Evolutionary conservation across 1,140 invertebrate genomes (phyloP).

Genomic region (Monochamus saltuarius): DNA sequence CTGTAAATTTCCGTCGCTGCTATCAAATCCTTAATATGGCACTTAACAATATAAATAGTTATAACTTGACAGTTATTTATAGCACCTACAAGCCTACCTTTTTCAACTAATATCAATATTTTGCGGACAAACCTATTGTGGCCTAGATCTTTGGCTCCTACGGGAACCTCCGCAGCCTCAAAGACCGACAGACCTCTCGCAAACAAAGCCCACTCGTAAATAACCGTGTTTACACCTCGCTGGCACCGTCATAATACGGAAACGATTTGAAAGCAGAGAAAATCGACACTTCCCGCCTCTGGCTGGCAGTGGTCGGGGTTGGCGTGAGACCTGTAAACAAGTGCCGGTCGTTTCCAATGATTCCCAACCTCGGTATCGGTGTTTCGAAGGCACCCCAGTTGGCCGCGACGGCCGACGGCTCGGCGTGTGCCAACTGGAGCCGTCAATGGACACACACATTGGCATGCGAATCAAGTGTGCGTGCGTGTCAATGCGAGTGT

Average conservation of each 20-base stretch:
- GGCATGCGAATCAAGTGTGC: conserved; percentile 1
- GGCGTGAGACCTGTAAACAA: conserved; percentile 19
- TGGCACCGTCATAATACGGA: not conserved
- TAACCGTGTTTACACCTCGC: not conserved
- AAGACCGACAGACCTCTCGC: not conserved
- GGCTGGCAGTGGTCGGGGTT: conserved; percentile 14
- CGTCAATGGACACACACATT: conserved; percentile 12
- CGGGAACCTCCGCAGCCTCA: no score
- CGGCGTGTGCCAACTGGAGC: conserved; percentile 23
- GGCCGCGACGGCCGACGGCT: conserved; percentile 3
- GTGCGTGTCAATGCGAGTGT: conserved; percentile 23
- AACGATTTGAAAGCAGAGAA: not conserved
- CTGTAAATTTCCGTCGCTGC: no score
- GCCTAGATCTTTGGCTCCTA: no score
- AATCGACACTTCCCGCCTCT: not conserved
- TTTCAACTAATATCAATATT: no score
- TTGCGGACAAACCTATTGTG: no score
- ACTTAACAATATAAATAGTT: no score
- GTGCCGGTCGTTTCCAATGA: conserved; percentile 2
- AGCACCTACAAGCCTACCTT: no score
- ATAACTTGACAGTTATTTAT: no score
- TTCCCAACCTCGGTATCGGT: no score
- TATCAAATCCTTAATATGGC: no score
- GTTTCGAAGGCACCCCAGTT: conserved; percentile 21
- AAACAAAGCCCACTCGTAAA: not conserved